Conservation (phyloP, 2,888 invertebrate genomes). For the Drosophila diplacantha region DNA sequence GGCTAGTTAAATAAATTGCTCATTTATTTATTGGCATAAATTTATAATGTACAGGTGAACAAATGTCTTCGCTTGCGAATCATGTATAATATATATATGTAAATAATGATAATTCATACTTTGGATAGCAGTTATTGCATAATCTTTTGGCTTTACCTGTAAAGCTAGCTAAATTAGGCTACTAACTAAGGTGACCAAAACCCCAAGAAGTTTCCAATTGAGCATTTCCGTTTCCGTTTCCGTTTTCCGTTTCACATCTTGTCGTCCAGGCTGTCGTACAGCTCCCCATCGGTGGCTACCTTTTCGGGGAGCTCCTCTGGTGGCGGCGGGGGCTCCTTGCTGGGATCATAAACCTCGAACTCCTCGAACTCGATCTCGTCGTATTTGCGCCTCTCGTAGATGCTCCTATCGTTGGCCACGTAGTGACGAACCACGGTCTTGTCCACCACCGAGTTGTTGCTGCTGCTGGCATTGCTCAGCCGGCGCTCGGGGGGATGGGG, state of each 20-base stretch:
- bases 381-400: constrained; percentile 82
- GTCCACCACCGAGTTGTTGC: constrained; percentile 63
- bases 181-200: constrained; percentile 35
- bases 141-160: constrained; percentile 59
- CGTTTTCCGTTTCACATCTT: constrained; percentile 57
- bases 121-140: constrained; percentile 48
- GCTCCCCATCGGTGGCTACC: constrained; percentile 42
- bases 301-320: constrained; percentile 23
- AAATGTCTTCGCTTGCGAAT: constrained; percentile 10
- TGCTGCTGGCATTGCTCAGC: constrained; percentile 69
- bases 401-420: constrained; percentile 81
- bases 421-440: constrained; percentile 81
- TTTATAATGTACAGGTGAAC: constrained; percentile 40
- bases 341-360: constrained; percentile 84
- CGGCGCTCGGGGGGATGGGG: constrained; percentile 40
- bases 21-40: constrained; percentile 49
- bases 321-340: constrained; percentile 58
- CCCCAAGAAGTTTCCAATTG: constrained; percentile 16
- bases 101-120: constrained; percentile 29
- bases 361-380: constrained; percentile 92
- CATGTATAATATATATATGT: constrained; percentile 10
- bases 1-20: constrained; percentile 44
- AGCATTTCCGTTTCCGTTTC: constrained; percentile 15
- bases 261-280: constrained; percentile 75
- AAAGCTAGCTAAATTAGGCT: constrained; percentile 47